Conservation (phyloP, 2,888 invertebrate genomes). For the Cynaeus angustus region DNA sequence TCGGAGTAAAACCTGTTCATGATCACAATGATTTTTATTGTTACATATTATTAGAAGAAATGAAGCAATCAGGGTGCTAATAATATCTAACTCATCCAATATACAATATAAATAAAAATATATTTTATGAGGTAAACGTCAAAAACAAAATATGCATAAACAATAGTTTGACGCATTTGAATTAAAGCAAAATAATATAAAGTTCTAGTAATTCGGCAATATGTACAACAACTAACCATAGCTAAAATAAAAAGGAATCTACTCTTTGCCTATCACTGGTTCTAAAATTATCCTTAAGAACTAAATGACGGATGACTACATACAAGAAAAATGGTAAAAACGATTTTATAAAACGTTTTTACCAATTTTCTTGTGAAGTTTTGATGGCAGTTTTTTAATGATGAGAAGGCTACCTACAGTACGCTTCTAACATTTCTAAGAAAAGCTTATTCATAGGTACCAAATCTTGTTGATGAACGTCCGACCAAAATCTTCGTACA, state of each 20-base stretch:
- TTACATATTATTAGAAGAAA: slow-evolving; percentile 24
- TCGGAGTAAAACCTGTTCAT: slow-evolving; percentile 50
- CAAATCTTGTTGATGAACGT: slow-evolving; percentile 89
- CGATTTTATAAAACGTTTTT: too few species aligned
- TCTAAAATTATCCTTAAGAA: slow-evolving; percentile 44
- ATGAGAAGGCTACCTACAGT: slow-evolving; percentile 74
- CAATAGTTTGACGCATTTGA: slow-evolving; percentile 48
- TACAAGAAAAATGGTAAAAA: slow-evolving; percentile 8
- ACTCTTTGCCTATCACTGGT: slow-evolving; percentile 49
- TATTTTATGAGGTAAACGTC: slow-evolving; percentile 55
- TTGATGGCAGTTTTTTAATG: slow-evolving; percentile 35
- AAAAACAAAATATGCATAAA: slow-evolving; percentile 51
- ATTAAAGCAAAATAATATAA: slow-evolving; percentile 50
- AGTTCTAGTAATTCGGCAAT: slow-evolving; percentile 54
- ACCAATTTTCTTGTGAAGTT: slow-evolving; percentile 15
- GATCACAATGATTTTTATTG: slow-evolving; percentile 47
- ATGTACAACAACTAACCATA: slow-evolving; percentile 54
- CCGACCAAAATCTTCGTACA: slow-evolving; percentile 92
- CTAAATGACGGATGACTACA: slow-evolving; percentile 48
- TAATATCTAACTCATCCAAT: slow-evolving; percentile 44
- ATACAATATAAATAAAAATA: slow-evolving; percentile 53
- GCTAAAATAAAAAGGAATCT: slow-evolving; percentile 55
- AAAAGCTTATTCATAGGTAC: slow-evolving; percentile 97
- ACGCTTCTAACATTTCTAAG: slow-evolving; percentile 95
- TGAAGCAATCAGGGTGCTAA: slow-evolving; percentile 33